Conservation (phyloP, 2,797 vertebrate species). For the Chelon labrosus region DNA sequence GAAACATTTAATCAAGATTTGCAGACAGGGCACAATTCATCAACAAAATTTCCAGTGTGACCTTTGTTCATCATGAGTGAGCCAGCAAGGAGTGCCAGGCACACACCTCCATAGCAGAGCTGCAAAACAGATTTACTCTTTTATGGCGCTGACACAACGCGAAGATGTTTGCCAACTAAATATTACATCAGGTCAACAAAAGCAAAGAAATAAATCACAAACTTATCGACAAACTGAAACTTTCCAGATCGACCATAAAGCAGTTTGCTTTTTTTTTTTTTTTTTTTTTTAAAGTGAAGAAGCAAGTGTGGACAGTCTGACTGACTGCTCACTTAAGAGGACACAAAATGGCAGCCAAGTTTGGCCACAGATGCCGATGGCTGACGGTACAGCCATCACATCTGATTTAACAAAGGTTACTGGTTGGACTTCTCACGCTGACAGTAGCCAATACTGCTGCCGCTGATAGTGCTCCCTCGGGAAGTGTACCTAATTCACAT, state of each 20-base stretch:
- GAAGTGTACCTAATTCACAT: slow-evolving; percentile 38
- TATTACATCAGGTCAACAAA: slow-evolving; percentile 39
- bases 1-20: slow-evolving; percentile 38
- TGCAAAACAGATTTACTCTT: slow-evolving; percentile 52
- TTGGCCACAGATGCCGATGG: slow-evolving; percentile 33
- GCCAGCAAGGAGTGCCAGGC: slow-evolving; percentile 16
- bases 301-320: slow-evolving; percentile 37
- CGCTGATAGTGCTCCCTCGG: slow-evolving; percentile 42
- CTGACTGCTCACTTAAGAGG: slow-evolving; percentile 36
- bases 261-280: slow-evolving; percentile 5
- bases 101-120: slow-evolving; percentile 28
- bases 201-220: slow-evolving; percentile 50
- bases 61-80: slow-evolving; percentile 51
- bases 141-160: slow-evolving; percentile 50
- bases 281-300: slow-evolving; percentile 3
- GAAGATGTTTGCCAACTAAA: slow-evolving; percentile 42
- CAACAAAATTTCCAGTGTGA: slow-evolving; percentile 47
- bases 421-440: slow-evolving; percentile 21
- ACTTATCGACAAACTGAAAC: slow-evolving; percentile 26
- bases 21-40: slow-evolving; percentile 34
- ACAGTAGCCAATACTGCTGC: slow-evolving; percentile 35
- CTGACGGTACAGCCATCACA: slow-evolving; percentile 60
- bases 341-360: slow-evolving; percentile 55
- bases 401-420: slow-evolving; percentile 56
- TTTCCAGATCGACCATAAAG: slow-evolving; percentile 38